These are phyloP conservation scores for Muscicapa comitata DNA, from an alignment of 2,797 vertebrate genomes.

Conservation along the genomic window DNA sequence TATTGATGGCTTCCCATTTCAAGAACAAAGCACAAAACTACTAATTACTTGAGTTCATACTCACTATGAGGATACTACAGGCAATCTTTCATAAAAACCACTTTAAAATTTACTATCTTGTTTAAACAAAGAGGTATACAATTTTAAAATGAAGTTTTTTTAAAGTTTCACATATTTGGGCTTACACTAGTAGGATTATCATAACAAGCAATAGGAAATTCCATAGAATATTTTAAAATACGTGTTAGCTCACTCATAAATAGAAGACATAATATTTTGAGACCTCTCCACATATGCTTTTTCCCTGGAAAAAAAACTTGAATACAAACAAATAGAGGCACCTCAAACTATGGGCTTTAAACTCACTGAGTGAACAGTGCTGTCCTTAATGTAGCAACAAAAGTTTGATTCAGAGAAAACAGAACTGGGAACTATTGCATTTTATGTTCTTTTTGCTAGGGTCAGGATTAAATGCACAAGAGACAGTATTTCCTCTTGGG, in stretches of 20 bases:
- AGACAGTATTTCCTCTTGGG: too few relatives aligned
- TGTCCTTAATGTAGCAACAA: background rate
- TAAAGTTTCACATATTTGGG: background rate
- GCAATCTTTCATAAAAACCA: background rate
- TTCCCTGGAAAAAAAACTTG: background rate
- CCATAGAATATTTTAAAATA: background rate
- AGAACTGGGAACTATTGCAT: background rate
- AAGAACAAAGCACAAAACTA: background rate
- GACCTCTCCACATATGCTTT: rapidly evolving
- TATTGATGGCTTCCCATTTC: background rate
- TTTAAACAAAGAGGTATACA: background rate
- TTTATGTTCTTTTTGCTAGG: too few relatives aligned
- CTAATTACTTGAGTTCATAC: background rate
- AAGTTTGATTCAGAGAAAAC: background rate
- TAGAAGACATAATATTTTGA: background rate
- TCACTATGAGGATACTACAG: background rate
- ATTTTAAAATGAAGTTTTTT: background rate
- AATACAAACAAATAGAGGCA: background rate
- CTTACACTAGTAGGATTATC: background rate
- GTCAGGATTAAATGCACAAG: too few relatives aligned
- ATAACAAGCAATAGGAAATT: background rate
- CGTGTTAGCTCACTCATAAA: background rate
- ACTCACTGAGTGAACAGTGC: background rate
- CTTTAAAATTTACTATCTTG: background rate
- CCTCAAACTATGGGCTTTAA: background rate